A percentile compares a stretch with the other conserved stretches of the same genome.
Conservation (phyloP, 2,888 invertebrate species). For the Lochmaea crataegi region DNA sequence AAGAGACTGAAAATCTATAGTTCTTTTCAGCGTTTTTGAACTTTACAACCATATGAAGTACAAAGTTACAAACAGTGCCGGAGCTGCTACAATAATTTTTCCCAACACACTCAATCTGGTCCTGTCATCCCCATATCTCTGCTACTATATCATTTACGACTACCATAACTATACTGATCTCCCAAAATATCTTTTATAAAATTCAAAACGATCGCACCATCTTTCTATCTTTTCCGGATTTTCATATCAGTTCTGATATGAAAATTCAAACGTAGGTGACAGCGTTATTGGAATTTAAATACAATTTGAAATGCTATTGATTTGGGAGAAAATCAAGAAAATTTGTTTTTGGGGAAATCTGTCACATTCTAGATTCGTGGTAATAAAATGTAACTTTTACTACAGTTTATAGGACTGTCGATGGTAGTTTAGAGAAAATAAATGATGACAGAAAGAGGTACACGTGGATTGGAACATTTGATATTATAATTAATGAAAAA, state of each 20-base stretch:
- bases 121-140: too few relatives aligned
- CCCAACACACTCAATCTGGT: too few relatives aligned
- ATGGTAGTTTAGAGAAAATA: not conserved
- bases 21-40: too few relatives aligned
- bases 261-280: not conserved
- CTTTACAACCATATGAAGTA: too few relatives aligned
- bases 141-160: too few relatives aligned
- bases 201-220: not conserved
- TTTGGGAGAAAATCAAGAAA: not conserved
- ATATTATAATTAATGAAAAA: too few relatives aligned
- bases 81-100: too few relatives aligned
- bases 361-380: not conserved
- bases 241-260: too few relatives aligned
- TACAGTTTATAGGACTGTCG: not conserved
- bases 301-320: not conserved
- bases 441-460: not conserved
- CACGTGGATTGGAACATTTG: not conserved
- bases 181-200: not conserved
- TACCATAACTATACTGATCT: not conserved
- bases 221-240: too few relatives aligned
- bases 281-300: conserved; percentile 3
- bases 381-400: not conserved
- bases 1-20: too few relatives aligned
- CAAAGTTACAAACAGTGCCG: too few relatives aligned
- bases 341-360: not conserved